Base-by-base conservation (phyloP, 2,888 invertebrate genomes). In the Acheta domesticus region DNA sequence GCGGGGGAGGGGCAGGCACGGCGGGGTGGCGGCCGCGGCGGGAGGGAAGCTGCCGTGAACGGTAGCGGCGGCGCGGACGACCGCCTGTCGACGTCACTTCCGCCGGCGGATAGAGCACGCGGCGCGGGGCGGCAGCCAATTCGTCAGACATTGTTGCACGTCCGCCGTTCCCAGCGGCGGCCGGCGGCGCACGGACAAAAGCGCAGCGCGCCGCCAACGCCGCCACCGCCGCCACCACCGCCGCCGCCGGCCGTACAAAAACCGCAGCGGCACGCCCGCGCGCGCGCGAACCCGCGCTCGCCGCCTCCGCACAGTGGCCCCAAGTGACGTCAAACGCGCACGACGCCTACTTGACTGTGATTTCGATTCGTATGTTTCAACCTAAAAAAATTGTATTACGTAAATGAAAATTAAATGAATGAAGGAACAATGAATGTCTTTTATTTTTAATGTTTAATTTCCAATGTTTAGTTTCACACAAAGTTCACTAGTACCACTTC, bases 71-170 rank as follows among this genome's bases (percentile, higher is more conserved):
- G n/a, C 62, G 62, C 16, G 62, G 62, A 62, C 14, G 62, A n/a
- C 62, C 14, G 62, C 16, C 36, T 36, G n/a, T n/a, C 62, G n/a
- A 62, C 62, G 62, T 62, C 62, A 62, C 62, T 62, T 62, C 62
- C 62, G 62, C 62, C n/a, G 62, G 16, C 62, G 62, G 62, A 62
- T 62, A 62, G 62, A 62, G 62, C 62, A 62, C 62, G 62, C 62
- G 62, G 62, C 62, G 62, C 62, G 62, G 62, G 16, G 62, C n/a
- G n/a, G 62, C 62, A 62, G 62, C 62, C 62, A 62, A 62, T 62
- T 62, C 62, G 62, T 62, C 62, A 62, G 62, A 62, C 62, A 62
- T 62, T 62, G 62, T 62, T 62, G 62, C 62, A 62, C 62, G 62
- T 62, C 62, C 62, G 14, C 62, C 62, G 62, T 62, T 62, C 62